These are phyloP conservation scores for Denticeps clupeoides DNA, from an alignment of 2,797 vertebrate genomes.

Conservation along the genomic window DNA sequence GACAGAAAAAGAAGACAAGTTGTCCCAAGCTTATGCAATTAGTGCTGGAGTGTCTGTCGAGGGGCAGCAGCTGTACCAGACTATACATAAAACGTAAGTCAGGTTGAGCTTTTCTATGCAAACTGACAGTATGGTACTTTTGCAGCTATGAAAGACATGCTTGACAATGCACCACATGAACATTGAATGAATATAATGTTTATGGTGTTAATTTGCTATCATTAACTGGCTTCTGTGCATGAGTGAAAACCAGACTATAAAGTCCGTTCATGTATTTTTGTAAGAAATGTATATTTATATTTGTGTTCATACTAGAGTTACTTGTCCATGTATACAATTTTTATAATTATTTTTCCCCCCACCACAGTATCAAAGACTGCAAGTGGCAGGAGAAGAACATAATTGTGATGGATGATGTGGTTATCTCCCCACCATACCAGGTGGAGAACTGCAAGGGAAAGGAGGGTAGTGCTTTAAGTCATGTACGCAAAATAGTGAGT, in stretches of 20 bases:
- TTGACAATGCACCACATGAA: too few species aligned
- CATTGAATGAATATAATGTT: too few species aligned
- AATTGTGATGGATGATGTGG: constrained; percentile 78
- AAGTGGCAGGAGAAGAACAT: constrained; percentile 89
- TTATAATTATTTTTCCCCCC: too few species aligned
- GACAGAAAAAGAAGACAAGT: constrained; percentile 78
- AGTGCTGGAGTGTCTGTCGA: constrained; percentile 77
- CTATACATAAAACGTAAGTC: constrained; percentile 41
- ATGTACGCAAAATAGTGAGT: constrained; percentile 86
- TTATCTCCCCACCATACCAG: constrained; percentile 75
- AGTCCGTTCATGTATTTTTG: too few species aligned
- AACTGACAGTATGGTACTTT: too few species aligned
- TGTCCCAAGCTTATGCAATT: constrained; percentile 80
- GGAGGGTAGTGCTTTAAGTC: constrained; percentile 74
- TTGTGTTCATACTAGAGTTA: too few species aligned
- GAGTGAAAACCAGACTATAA: too few species aligned
- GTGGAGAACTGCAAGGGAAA: constrained; percentile 83
- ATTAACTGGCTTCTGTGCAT: too few species aligned
- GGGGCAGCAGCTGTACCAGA: constrained; percentile 81
- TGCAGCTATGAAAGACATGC: too few species aligned
- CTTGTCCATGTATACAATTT: not conserved
- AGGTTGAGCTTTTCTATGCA: too few species aligned
- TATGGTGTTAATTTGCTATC: too few species aligned
- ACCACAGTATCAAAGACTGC: constrained; percentile 77
- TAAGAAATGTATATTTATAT: too few species aligned